Evolutionary conservation across 2,113 vertebrate species (phyloP).

Genomic region (Triplophysa rosa): DNA sequence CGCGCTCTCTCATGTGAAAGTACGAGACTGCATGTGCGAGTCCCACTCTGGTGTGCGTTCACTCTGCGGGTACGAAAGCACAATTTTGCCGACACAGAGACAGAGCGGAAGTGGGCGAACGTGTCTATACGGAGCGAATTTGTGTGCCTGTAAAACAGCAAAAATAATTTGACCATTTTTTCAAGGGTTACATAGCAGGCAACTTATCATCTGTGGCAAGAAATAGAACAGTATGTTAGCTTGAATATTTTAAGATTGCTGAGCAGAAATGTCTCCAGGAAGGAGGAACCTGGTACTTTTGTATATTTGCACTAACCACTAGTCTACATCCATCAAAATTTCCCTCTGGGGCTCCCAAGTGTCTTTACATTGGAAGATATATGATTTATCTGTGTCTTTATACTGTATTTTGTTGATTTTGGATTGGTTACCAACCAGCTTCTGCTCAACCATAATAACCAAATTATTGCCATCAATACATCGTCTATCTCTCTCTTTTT

Average conservation of each 20-base stretch:
- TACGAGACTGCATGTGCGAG: conserved; percentile 39
- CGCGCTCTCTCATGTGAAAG: conserved; percentile 43
- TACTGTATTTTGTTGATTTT: background rate
- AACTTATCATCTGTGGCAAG: background rate
- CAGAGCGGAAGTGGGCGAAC: conserved; percentile 1
- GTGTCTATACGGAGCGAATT: conserved; percentile 7
- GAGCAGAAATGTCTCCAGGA: too few relatives aligned
- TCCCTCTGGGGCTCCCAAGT: too few relatives aligned
- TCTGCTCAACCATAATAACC: conserved; percentile 14
- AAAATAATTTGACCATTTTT: conserved; percentile 7
- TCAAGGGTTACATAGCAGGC: background rate
- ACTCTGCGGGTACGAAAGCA: conserved; percentile 34
- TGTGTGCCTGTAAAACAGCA: conserved; percentile 2
- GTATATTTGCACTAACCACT: background rate
- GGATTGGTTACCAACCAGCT: conserved; percentile 10
- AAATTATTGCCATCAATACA: conserved; percentile 5
- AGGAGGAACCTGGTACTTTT: background rate
- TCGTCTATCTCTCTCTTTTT: background rate
- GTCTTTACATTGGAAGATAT: too few relatives aligned
- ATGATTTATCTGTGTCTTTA: too few relatives aligned
- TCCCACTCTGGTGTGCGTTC: conserved; percentile 22
- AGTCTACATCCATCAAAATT: too few relatives aligned
- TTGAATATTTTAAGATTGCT: background rate
- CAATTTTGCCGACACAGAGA: conserved; percentile 31
- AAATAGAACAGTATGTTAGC: conserved; percentile 17